Base-by-base conservation (phyloP, 2,888 invertebrate species). In the Hymenopus coronatus region DNA sequence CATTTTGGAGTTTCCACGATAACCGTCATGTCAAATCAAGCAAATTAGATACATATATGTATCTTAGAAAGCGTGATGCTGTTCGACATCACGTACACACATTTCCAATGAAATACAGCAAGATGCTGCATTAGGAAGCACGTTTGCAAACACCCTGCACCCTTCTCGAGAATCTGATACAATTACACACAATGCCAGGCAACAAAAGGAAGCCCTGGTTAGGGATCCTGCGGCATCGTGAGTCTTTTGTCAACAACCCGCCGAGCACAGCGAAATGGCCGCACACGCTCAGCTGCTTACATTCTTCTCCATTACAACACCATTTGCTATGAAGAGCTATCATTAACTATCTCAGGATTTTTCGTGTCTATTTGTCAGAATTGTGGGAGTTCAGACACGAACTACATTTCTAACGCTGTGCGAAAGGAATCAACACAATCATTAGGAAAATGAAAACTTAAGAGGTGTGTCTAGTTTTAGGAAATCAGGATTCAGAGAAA, bases 191-290 rank as follows among this genome's bases (percentile, higher is more conserved):
- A 87, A 28, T 87, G 87, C 27, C 25, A 28, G n/a, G 1, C 14
- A 28, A 87, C 87, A 87, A 87, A 54, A n/a, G 87, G 87, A 87
- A 15, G 87, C 82, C 30, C 82, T 40, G 54, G 54, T 15, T 20
- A 70, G 54, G 54, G 54, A 70, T 70, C 54, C 54, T 70, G 54
- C 54, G 54, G 54, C 54, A 70, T 20, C 15, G 54, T 70, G 54
- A 70, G 20, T 25, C 54, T 25, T 70, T 70, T 70, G 54, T 70
- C 54, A 70, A 70, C 54, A 70, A 20, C 54, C 54, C 54, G 54
- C 54, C 54, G 54, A 20, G 54, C 54, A 70, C 54, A 70, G 54
- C 54, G 54, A 70, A 70, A 70, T 70, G 54, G 54, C 54, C 54
- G 54, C 54, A 70, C 25, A 20, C 54, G 6, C 54, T 70, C 54